Evolutionary conservation across 2,113 vertebrate species (phyloP).

Genomic region (Ailurus styani): DNA sequence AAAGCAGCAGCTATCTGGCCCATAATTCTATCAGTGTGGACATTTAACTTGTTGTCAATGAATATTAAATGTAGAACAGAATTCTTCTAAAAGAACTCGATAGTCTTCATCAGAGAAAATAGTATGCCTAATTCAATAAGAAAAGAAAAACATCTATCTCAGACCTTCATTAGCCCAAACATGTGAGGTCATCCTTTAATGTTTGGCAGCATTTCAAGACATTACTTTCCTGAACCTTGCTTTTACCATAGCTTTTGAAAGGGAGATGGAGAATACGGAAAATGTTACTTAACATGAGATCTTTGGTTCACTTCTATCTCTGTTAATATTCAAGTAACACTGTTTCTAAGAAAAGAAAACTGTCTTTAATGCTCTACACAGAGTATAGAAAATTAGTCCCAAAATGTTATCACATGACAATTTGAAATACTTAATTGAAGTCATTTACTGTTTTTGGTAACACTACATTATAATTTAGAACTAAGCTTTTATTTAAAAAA

Average conservation of each 20-base stretch:
- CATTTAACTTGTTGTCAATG: background rate
- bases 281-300: background rate
- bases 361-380: background rate
- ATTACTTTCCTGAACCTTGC: background rate
- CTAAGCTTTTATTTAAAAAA: background rate
- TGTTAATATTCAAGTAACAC: background rate
- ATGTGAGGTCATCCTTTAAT: background rate
- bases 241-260: background rate
- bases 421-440: background rate
- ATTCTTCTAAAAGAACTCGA: background rate
- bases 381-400: background rate
- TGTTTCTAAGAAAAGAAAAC: background rate
- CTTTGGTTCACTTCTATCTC: background rate
- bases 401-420: background rate
- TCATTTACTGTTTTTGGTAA: background rate
- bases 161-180: background rate
- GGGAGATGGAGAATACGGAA: background rate
- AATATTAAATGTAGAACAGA: background rate
- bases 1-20: background rate
- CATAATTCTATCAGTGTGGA: background rate
- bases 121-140: background rate
- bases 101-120: background rate
- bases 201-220: background rate
- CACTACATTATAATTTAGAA: background rate
- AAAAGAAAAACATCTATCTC: background rate